phyloP scores from a whole-genome alignment of 2,888 invertebrate species.

The Polietes domitor region DNA sequence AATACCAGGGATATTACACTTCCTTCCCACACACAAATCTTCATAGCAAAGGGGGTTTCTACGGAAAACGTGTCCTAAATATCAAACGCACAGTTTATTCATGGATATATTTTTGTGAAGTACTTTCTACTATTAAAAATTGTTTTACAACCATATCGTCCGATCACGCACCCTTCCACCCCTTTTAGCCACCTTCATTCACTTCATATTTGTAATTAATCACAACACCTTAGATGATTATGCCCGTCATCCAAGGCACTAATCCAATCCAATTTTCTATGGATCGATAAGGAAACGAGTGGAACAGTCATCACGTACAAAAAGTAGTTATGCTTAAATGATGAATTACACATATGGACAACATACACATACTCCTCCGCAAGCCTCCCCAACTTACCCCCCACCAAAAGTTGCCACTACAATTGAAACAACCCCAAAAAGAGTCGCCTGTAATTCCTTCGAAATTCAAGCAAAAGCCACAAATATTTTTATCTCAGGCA shows the following conservation, averaged over 20 bases:
- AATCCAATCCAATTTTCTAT: constrained; percentile 30
- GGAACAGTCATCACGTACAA: constrained; percentile 16
- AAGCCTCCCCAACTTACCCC: not conserved
- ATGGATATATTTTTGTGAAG: too few species aligned
- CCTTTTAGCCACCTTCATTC: too few species aligned
- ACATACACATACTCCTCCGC: too few species aligned
- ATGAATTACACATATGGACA: constrained; percentile 27
- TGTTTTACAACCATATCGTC: too few species aligned
- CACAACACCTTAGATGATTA: constrained; percentile 13
- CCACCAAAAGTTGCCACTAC: not conserved
- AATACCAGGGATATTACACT: too few species aligned
- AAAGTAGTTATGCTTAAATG: constrained; percentile 34
- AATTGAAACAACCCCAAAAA: constrained; percentile 20
- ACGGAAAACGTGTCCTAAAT: too few species aligned
- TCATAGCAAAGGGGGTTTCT: too few species aligned
- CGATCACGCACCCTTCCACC: not conserved
- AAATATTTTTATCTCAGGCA: constrained; percentile 31
- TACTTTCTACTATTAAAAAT: too few species aligned
- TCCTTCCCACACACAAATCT: too few species aligned
- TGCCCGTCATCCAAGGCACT: not conserved
- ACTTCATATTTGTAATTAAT: constrained; percentile 12
- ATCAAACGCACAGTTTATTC: too few species aligned
- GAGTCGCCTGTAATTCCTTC: too few species aligned
- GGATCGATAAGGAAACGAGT: constrained; percentile 23
- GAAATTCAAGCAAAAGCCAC: not conserved